Base-by-base conservation (phyloP, 2,888 invertebrate species). In the Ditylenchus weischeri region DNA sequence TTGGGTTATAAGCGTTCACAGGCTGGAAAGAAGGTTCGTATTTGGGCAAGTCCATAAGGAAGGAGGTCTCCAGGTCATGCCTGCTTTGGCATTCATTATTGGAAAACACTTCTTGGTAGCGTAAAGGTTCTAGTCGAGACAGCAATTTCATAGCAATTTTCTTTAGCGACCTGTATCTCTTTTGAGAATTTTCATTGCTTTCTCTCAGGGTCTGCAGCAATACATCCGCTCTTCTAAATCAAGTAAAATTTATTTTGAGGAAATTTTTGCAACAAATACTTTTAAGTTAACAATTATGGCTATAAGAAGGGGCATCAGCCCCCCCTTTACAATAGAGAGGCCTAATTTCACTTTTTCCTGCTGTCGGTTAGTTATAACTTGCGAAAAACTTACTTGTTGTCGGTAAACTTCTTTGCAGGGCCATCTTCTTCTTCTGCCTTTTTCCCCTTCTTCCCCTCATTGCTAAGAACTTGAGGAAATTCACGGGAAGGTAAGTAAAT, bases 31-130 rank as follows among this genome's bases (percentile, higher is more conserved):
- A 10, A 8, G 63, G 23, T 23, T 23, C 7, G 48, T 51, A 47
- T 50, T 21, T 21, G 21, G 63, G 63, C 8, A 63, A 8, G 6
- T 63, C 63, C 29, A 51, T 29, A 3, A 63, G 21, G n/a, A 51
- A 63, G 7, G 63, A 50, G n/a, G 51, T 29, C 13, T 51, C 51
- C 21, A 63, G 4, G 35, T 63, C 63, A 8, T 63, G 29, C 21
- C 19, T n/a, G 15, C 35, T 2, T 35, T 36, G 23, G 29, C 11
- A 35, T 6, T 21, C 15, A 48, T 4, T 8, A 35, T 19, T 36
- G 1, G 23, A 35, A 23, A 48, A 19, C 6, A 38, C n/a, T 47
- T 62, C 48, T 23, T 48, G 47, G n/a, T 62, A 62, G 49, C 62
- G 62, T 11, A 29, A 15, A 1, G 62, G 62, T 19, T 62, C 62